Percentiles rank a stretch among this genome's conserved stretches.
Evolutionary conservation across 2,888 invertebrate genomes (phyloP).

Genomic region (Agrotis segetum): DNA sequence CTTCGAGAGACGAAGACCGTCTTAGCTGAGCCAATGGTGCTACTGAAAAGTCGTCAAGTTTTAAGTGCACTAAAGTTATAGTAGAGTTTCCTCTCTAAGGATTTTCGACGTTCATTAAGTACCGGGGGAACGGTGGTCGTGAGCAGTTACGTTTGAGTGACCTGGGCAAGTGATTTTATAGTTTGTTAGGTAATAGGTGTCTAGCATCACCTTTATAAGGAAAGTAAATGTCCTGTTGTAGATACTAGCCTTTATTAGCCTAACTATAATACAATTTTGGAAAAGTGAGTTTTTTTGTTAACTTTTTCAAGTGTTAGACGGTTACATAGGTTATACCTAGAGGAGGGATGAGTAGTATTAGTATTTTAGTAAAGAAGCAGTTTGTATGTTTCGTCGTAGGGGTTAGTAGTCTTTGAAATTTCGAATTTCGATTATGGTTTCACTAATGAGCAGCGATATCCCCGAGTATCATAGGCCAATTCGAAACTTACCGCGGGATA

Average conservation of each 20-base stretch:
- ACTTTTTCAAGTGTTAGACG: no score
- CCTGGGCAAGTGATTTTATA: slow-evolving; percentile 51
- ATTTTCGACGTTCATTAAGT: slow-evolving; percentile 61
- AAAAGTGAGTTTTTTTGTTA: no score
- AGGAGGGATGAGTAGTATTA: no score
- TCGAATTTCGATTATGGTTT: no score
- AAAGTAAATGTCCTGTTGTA: background rate
- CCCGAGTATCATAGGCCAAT: no score
- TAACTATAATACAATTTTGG: no score
- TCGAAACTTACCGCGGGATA: no score
- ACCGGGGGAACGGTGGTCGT: slow-evolving; percentile 50
- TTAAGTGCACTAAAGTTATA: slow-evolving; percentile 64
- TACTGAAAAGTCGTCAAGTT: slow-evolving; percentile 50
- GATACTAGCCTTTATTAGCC: background rate
- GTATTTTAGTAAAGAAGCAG: no score
- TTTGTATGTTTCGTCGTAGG: no score
- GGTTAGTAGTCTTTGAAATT: no score
- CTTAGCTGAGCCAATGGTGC: slow-evolving; percentile 35
- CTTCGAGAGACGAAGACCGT: slow-evolving; percentile 2
- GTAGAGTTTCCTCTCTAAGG: slow-evolving; percentile 54
- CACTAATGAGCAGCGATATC: no score
- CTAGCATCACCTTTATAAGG: background rate
- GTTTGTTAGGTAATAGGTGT: slow-evolving; percentile 30
- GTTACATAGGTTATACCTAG: no score
- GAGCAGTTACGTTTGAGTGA: slow-evolving; percentile 50